Evolutionary conservation across 2,888 invertebrate genomes (phyloP), one percentile per base, ranked within the genome.

Genomic region (Thalpophila matura): DNA sequence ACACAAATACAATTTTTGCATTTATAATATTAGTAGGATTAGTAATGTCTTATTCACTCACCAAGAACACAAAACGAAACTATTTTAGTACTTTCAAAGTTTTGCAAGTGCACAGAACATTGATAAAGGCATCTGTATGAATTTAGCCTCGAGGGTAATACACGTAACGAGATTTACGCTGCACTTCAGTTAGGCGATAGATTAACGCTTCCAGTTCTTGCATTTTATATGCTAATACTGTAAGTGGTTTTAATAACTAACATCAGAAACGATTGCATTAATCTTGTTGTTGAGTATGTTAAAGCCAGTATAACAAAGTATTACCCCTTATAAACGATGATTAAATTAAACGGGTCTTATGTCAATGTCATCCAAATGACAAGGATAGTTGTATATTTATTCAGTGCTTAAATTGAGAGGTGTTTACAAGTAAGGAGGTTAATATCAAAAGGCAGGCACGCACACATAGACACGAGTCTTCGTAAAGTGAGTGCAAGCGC

Each of bases 141-240:
- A 16, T 3, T 26, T 31, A 70, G 16, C 33, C 46, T 38, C 40
- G 7, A 9, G 37, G 46, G 72, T 46, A 37, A 51, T 66, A 40
- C 31, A 40, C 35, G 45, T 61, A 70, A 54, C 63, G 47, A 62
- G 64, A 71, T 76, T 76, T 35, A 51, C 42, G 35, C 18, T 55
- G 42, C 50, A 43, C 72, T 71, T 62, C 53, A 42, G 38, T 61
- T 33, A 31, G 33, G 18, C 46, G 14, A 35, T 31, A 55, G 64
- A 63, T 71, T 63, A 76, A 35, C 72, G 46, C 51, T 38, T 3
- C 35, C 5, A 33, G 29, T n/a, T 33, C 64, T 55, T 51, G 49
- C 26, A 63, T 76, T 51, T 55, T 71, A 63, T 42, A 71, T 55
- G 72, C 33, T 76, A 76, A 70, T 76, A 47, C 33, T 55, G 37